Evolutionary conservation across 2,888 invertebrate species (phyloP).

Genomic region (Dendrolimus houi): DNA sequence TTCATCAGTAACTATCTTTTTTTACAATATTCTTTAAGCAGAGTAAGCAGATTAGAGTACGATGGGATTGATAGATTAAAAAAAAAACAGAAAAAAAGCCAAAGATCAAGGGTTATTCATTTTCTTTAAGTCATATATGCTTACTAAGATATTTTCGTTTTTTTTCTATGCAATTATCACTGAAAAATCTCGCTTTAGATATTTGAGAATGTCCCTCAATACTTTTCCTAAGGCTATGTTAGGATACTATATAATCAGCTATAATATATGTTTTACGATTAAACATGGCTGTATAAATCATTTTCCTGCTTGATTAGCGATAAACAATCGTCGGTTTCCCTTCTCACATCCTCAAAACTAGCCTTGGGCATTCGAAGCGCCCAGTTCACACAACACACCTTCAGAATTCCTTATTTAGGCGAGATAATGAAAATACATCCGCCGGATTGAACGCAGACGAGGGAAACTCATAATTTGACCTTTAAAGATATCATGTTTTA

Average conservation of each 20-base stretch:
- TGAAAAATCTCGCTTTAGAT: no score
- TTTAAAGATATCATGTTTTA: background rate
- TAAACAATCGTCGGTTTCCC: conserved; percentile 10
- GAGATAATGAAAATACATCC: conserved; percentile 69
- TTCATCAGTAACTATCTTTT: no score
- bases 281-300: background rate
- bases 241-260: background rate
- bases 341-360: conserved; percentile 24
- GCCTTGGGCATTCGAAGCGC: conserved; percentile 20
- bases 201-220: background rate
- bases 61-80: no score
- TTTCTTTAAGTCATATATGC: no score
- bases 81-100: no score
- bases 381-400: conserved; percentile 53
- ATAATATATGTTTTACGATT: background rate
- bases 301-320: background rate
- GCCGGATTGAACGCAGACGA: conserved; percentile 44
- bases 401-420: conserved; percentile 38
- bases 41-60: no score
- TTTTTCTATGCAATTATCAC: no score
- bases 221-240: background rate
- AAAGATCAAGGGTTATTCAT: no score
- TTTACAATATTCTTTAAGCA: no score
- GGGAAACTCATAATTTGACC: background rate
- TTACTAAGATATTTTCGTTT: no score